Conservation (phyloP, 2,797 vertebrate species). For the Clarias platycephalus region DNA sequence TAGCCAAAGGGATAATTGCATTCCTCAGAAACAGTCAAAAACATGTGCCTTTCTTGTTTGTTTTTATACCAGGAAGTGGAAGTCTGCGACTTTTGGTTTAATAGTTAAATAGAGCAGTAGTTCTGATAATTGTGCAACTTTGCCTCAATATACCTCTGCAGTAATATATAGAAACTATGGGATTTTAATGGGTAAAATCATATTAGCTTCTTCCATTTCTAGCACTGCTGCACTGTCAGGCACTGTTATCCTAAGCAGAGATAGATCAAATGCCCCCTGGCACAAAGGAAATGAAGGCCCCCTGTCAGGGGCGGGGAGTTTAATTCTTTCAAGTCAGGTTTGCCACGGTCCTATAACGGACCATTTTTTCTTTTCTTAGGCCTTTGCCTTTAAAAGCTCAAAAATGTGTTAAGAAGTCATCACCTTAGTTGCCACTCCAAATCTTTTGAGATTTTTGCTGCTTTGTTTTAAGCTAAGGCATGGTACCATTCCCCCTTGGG, state of each 20-base stretch:
- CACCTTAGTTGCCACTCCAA: slow-evolving; percentile 19
- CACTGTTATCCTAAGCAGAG: slow-evolving; percentile 38
- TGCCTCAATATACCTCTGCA: neutral
- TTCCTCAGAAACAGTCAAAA: slow-evolving; percentile 24
- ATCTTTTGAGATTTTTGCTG: neutral
- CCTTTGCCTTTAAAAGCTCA: neutral
- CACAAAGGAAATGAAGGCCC: slow-evolving; percentile 4
- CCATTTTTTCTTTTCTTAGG: neutral
- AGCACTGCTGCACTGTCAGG: neutral
- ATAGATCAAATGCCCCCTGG: slow-evolving; percentile 37
- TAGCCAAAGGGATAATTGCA: slow-evolving; percentile 43
- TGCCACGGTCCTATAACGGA: neutral
- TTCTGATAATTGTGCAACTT: neutral
- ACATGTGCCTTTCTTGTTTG: neutral
- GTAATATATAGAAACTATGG: neutral
- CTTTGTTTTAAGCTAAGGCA: neutral
- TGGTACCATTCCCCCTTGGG: neutral
- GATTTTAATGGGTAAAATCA: neutral
- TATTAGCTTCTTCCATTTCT: neutral
- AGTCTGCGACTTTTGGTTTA: neutral
- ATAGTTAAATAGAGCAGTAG: neutral
- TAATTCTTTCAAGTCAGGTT: neutral
- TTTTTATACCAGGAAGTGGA: neutral
- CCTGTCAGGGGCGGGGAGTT: neutral
- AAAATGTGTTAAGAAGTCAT: neutral